phyloP scores from a whole-genome alignment of 2,113 vertebrate species.

The Castor canadensis region DNA sequence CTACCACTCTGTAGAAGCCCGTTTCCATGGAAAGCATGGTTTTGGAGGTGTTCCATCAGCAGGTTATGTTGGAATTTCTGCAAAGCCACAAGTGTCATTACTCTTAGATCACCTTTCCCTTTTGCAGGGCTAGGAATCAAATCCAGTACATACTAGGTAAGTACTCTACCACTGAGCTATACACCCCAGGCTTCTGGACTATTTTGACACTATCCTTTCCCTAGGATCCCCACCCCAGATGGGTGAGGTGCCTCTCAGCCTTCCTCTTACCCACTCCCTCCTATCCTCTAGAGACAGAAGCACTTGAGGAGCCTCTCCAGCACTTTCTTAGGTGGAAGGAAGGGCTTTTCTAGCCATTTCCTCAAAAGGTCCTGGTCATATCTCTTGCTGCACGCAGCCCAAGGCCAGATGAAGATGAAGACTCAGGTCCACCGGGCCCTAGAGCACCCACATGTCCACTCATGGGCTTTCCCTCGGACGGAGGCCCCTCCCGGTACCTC shows the following conservation, averaged over 20 bases:
- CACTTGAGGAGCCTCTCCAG: rapidly evolving
- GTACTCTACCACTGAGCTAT: background rate
- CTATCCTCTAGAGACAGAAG: background rate
- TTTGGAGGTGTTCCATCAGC: background rate
- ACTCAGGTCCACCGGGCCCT: background rate
- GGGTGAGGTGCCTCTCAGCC: background rate
- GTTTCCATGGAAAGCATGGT: background rate
- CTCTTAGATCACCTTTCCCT: too few relatives aligned
- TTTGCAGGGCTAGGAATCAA: background rate
- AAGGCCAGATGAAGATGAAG: background rate
- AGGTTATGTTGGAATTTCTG: too few relatives aligned
- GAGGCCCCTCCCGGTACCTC: background rate
- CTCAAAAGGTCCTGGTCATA: background rate
- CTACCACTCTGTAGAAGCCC: background rate
- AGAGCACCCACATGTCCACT: rapidly evolving
- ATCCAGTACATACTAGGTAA: background rate
- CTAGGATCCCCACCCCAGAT: rapidly evolving
- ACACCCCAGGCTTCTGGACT: too few relatives aligned
- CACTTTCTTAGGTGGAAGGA: rapidly evolving
- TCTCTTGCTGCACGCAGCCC: background rate
- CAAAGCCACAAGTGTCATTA: rapidly evolving
- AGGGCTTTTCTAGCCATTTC: background rate
- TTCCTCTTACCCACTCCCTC: background rate
- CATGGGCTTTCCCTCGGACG: rapidly evolving
- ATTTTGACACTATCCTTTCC: background rate